Conservation (phyloP, 2,888 invertebrate genomes). For the Drosophila neotestacea region DNA sequence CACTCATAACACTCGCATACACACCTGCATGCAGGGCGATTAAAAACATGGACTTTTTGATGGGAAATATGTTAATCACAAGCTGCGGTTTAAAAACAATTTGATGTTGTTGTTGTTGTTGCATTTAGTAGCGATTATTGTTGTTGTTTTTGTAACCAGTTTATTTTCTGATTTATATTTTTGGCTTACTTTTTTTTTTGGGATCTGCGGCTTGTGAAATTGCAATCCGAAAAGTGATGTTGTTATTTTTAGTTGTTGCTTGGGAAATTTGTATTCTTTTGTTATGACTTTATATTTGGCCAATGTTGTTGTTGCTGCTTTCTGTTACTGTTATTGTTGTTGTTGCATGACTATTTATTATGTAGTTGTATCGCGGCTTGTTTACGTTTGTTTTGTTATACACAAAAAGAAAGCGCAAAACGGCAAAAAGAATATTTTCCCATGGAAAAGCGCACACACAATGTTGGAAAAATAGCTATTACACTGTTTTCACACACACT, state of each 20-base stretch:
- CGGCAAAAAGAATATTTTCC: constrained; percentile 72
- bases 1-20: constrained; percentile 9
- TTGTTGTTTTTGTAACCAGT: constrained; percentile 67
- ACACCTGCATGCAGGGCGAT: constrained; percentile 42
- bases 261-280: constrained; percentile 52
- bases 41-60: constrained; percentile 67
- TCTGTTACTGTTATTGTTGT: constrained; percentile 3
- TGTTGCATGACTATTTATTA: constrained; percentile 13
- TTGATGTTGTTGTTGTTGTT: constrained; percentile 43
- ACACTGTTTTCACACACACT: constrained; percentile 29
- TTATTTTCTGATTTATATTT: constrained; percentile 75
- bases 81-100: constrained; percentile 46
- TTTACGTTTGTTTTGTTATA: constrained; percentile 61
- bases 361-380: constrained; percentile 35
- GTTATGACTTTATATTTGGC: constrained; percentile 33
- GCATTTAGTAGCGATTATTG: constrained; percentile 5
- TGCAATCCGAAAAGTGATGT: constrained; percentile 38
- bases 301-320: constrained; percentile 10
- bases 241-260: constrained; percentile 23
- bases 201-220: constrained; percentile 48
- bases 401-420: constrained; percentile 76
- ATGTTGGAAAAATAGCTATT: constrained; percentile 44
- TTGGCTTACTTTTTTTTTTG: constrained; percentile 70
- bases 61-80: constrained; percentile 82
- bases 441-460: constrained; percentile 59